Evolutionary conservation across 1,140 invertebrate species (phyloP), one percentile per base, ranked within the genome.

Genomic region (Macrobrachium rosenbergii): DNA sequence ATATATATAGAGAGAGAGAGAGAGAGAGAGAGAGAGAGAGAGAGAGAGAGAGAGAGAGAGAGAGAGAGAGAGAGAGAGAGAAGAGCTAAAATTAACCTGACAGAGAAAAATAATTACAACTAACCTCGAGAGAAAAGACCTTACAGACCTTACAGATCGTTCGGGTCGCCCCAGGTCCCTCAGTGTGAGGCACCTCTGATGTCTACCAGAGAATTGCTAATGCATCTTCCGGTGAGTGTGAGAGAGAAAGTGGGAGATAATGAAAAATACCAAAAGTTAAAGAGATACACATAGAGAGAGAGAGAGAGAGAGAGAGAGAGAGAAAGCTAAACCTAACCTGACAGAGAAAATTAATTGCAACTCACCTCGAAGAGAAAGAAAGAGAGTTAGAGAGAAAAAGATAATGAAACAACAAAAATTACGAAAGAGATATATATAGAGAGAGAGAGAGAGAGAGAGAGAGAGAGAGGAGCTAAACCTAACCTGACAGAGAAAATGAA

Each of bases 261-360:
- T 6, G 63, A 64, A 12, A 64, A 12, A 64, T 5, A 64, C 5
- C 5, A 12, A 67, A 16, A 21, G 10, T 14, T 0, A 21, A 16
- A 21, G 64, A 67, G 5, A n/a, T 67, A 11, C 0, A 17, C 7
- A 12, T 8, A 67, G 23, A 67, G 64, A 67, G 64, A 67, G 64
- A 67, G 64, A 67, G 64, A 67, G 64, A 67, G 64, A 67, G 64
- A 67, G 19, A 67, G 64, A 67, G 64, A 67, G 64, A 67, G 64
- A 64, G 63, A n/a, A n/a, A n/a, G n/a, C n/a, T n/a, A n/a, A n/a
- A n/a, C n/a, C n/a, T n/a, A n/a, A n/a, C n/a, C n/a, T n/a, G n/a
- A n/a, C n/a, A n/a, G n/a, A n/a, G n/a, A n/a, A n/a, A n/a, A n/a
- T n/a, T n/a, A n/a, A n/a, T n/a, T n/a, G n/a, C n/a, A n/a, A n/a